A percentile compares a stretch with the other conserved stretches of the same genome.
Evolutionary conservation across 2,888 invertebrate genomes (phyloP).

Genomic region (Ormyrus thymus): DNA sequence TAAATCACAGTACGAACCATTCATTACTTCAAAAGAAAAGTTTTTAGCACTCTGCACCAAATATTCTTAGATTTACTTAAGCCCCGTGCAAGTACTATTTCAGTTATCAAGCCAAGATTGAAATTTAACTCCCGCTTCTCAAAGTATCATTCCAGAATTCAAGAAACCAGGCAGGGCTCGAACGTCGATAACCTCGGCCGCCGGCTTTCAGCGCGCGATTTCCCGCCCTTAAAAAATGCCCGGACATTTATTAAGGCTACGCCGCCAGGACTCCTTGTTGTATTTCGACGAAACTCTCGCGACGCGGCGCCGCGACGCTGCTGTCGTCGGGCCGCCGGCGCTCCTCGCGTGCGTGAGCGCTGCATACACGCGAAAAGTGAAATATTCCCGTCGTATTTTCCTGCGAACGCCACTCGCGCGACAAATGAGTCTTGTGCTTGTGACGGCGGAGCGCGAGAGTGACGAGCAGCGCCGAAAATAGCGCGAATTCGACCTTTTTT

Average conservation of each 20-base stretch:
- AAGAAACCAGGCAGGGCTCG: neutral
- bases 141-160: slow-evolving; percentile 11
- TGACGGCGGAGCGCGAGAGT: slow-evolving; percentile 66
- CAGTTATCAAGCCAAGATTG: too few species aligned
- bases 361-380: slow-evolving; percentile 70
- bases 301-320: slow-evolving; percentile 71
- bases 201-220: slow-evolving; percentile 45
- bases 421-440: slow-evolving; percentile 73
- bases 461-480: slow-evolving; percentile 56
- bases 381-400: slow-evolving; percentile 74
- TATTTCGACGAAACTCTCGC: slow-evolving; percentile 65
- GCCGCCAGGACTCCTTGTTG: slow-evolving; percentile 66
- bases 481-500: slow-evolving; percentile 17
- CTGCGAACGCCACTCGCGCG: slow-evolving; percentile 47
- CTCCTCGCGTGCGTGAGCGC: slow-evolving; percentile 48
- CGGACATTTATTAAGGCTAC: slow-evolving; percentile 72
- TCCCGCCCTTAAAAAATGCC: slow-evolving; percentile 68
- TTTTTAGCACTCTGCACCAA: too few species aligned
- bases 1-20: too few species aligned
- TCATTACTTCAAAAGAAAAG: too few species aligned
- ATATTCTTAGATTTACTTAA: too few species aligned
- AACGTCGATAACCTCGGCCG: slow-evolving; percentile 8
- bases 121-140: neutral
- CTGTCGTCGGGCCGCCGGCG: slow-evolving; percentile 67
- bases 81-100: too few species aligned